Evolutionary conservation across 2,113 vertebrate species (phyloP), one percentile per base, ranked within the genome.

Genomic region (Felis catus): DNA sequence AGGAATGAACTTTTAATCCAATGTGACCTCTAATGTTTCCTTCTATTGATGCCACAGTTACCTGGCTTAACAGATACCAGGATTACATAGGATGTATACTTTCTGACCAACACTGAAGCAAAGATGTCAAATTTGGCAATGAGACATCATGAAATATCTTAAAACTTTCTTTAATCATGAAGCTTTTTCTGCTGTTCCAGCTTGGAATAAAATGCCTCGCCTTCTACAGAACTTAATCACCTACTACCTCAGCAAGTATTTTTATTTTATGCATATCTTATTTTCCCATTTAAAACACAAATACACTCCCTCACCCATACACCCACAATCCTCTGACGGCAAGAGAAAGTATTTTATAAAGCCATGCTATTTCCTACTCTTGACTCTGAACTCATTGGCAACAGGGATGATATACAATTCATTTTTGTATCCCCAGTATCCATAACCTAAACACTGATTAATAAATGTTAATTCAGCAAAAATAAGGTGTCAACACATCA

Each of bases 271-370:
- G 16, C 53, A 29, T 66, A 41, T 63, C 14, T 95, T 89, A 70
- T 65, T 89, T 95, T 83, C 7, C 31, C 23, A 61, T 66, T 93
- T 41, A 93, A 87, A 41, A 78, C 31, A 82, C 39, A 84, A 51
- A 27, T 65, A 85, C 41, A 85, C 10, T 21, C 23, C 6, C 81
- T 31, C 71, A 58, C n/a, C 58, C n/a, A 74, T n/a, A 70, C 16
- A 76, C 3, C 41, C 41, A 79, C 41, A 89, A 76, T 55, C n/a
- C 29, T 61, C 29, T 70, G 39, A 55, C 14, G 4, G 21, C 61
- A 93, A 87, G 74, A 39, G n/a, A 63, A 19, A 89, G 33, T 78
- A 33, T 86, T 95, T 93, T 80, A 93, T 94, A 91, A 95, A 85
- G 89, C 25, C 16, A 73, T 66, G 89, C 39, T 81, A 80, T 63